Conservation (phyloP, 2,888 invertebrate genomes). For the Hypomecis atomaria region DNA sequence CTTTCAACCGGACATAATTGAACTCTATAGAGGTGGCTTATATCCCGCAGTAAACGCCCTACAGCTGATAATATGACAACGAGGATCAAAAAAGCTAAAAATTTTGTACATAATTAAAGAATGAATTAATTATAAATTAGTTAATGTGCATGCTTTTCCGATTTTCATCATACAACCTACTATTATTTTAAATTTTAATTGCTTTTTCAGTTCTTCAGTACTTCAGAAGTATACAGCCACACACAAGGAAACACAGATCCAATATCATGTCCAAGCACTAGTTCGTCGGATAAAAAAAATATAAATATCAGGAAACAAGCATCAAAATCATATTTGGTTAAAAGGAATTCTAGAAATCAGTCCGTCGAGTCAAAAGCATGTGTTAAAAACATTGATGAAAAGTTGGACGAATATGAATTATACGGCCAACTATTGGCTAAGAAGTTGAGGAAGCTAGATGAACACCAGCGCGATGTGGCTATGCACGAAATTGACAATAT, state of each 20-base stretch:
- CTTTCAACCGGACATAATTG: too few species aligned
- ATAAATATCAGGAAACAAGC: conserved; percentile 14
- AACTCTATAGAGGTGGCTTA: too few species aligned
- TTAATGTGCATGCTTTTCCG: background rate
- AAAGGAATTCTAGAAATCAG: conserved; percentile 12
- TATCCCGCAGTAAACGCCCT: too few species aligned
- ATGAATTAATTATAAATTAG: too few species aligned
- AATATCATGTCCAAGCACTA: conserved; percentile 30
- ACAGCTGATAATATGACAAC: too few species aligned
- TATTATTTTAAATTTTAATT: background rate
- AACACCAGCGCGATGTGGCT: conserved; percentile 71
- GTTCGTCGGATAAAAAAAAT: conserved; percentile 24
- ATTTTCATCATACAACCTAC: background rate
- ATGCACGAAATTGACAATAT: conserved; percentile 80
- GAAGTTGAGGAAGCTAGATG: conserved; percentile 73
- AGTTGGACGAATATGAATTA: conserved; percentile 70
- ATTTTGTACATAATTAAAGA: too few species aligned
- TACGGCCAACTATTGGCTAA: conserved; percentile 74
- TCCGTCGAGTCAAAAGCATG: background rate
- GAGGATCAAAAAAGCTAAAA: too few species aligned
- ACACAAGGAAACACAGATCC: conserved; percentile 27
- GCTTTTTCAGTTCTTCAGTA: conserved; percentile 46
- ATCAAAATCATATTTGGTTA: conserved; percentile 6
- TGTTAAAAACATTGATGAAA: conserved; percentile 50
- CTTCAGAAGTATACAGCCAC: conserved; percentile 38